These are phyloP conservation scores for Anhinga anhinga DNA, from an alignment of 2,113 vertebrate species.

Conservation along the genomic window DNA sequence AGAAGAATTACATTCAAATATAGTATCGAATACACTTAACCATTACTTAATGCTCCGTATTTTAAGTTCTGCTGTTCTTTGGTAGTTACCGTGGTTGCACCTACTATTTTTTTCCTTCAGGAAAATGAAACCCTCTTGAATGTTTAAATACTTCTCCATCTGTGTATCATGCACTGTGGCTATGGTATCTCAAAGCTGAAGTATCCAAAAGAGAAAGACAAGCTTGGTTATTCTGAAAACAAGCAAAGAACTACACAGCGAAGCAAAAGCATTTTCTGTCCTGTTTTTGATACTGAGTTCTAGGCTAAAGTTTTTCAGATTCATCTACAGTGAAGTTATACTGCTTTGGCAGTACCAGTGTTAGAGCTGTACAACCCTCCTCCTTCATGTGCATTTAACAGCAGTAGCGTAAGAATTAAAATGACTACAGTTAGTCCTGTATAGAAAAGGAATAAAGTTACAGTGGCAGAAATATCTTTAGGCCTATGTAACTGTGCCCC, in stretches of 20 bases:
- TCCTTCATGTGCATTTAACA: not conserved
- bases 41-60: not conserved
- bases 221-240: not conserved
- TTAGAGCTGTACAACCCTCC: not conserved
- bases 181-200: not conserved
- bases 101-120: not conserved
- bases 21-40: not conserved
- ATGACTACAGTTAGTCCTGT: not conserved
- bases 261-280: not conserved
- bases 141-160: not conserved
- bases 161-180: not conserved
- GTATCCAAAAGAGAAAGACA: not conserved
- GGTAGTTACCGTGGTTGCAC: not conserved
- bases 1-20: constrained; percentile 52
- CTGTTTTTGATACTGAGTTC: not conserved
- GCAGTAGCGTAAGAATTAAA: not conserved
- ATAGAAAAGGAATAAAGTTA: not conserved
- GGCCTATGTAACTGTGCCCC: not conserved
- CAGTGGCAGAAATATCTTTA: not conserved
- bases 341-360: not conserved
- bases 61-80: constrained; percentile 7
- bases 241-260: not conserved
- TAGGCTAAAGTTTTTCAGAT: not conserved
- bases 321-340: not conserved
- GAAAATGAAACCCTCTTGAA: not conserved